Base-by-base conservation (phyloP, 2,113 vertebrate genomes). In the Ptilonorhynchus violaceus region DNA sequence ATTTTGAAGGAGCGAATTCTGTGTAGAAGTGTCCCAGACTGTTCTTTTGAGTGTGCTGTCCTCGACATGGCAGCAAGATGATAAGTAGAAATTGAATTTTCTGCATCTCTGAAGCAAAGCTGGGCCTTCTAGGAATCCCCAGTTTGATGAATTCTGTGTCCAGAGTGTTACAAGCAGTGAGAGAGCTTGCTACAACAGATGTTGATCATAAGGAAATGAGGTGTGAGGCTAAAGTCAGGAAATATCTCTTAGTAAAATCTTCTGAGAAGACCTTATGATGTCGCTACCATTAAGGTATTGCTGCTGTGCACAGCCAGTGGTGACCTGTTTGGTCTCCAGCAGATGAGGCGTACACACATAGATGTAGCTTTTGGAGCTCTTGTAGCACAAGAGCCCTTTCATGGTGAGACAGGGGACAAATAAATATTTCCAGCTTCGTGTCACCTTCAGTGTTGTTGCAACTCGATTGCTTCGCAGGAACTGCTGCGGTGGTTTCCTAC, bases 281-380 rank as follows among this genome's bases (percentile, higher is more conserved):
- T 89, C 46, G 13, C 46, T n/a, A 2, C 35, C 21, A 3, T 35
- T 47, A 11, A 72, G 69, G 44, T 39, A 3, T 24, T 3, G 6
- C 47, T 66, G 25, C 47, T 66, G 25, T 6, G 19, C 44, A 35
- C 27, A 39, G 50, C 0, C 19, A 22, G 9, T 30, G 53, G 19
- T 22, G 27, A 56, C 0, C 1, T 22, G 18, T 46, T 13, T 3
- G 11, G 31, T 23, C 42, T 53, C 15, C 42, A 55, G 67, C 49
- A 72, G 28, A 1, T 14, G 4, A 37, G 35, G 12, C 15, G 13
- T 66, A 3, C 0, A 0, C 49, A 15, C 2, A 0, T 23, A 52
- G 18, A 4, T 1, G 4, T 62, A 68, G 31, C 10, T 88, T 68
- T 72, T 10, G 10, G 42, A 85, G 47, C 77, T 58, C 28, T n/a